Evolutionary conservation across 2,888 invertebrate species (phyloP).

Genomic region (Rhamnusium bicolor): DNA sequence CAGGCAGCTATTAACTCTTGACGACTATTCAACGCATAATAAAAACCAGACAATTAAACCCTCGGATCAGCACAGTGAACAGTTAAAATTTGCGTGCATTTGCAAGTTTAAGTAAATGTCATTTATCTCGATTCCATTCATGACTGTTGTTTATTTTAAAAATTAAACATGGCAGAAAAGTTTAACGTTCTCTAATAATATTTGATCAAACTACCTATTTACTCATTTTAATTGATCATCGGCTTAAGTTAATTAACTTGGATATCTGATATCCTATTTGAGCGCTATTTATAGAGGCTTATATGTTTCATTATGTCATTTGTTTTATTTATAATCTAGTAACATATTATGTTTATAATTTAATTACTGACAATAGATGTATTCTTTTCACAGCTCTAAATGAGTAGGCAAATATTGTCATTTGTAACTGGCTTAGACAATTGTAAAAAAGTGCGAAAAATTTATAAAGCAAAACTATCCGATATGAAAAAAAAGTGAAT

Average conservation of each 20-base stretch:
- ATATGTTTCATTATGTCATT: neutral
- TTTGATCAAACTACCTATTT: neutral
- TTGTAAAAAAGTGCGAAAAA: too few relatives aligned
- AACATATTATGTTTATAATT: neutral
- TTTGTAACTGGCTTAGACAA: too few relatives aligned
- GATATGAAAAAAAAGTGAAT: too few relatives aligned
- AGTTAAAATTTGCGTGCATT: neutral
- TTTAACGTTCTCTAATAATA: neutral
- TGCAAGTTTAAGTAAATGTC: neutral
- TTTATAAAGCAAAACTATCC: too few relatives aligned
- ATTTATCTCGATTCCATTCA: neutral
- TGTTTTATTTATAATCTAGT: neutral
- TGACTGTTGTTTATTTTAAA: neutral
- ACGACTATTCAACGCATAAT: neutral
- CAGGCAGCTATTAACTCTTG: neutral
- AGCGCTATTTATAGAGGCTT: neutral
- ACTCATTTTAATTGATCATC: constrained; percentile 3
- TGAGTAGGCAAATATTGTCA: too few relatives aligned
- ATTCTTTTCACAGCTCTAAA: too few relatives aligned
- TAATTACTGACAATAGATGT: neutral
- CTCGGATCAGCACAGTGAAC: neutral
- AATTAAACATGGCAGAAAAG: neutral
- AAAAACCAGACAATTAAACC: neutral
- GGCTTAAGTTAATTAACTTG: neutral
- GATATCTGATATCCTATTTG: neutral